Evolutionary conservation across 2,797 vertebrate species (phyloP).

Genomic region (Falco biarmicus): DNA sequence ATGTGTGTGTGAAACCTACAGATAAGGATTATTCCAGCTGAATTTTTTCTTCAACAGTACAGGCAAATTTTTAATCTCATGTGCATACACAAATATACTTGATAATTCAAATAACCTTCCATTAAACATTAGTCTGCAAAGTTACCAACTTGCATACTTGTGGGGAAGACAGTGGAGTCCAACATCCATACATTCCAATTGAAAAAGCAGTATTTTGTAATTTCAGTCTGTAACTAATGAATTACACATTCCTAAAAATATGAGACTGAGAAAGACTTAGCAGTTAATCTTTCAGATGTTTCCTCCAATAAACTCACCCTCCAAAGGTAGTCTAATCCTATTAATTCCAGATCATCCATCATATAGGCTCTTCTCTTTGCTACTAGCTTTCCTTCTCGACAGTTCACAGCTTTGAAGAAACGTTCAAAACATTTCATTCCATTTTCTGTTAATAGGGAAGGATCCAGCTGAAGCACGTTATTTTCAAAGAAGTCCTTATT

Average conservation of each 20-base stretch:
- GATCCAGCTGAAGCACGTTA: conserved; percentile 98
- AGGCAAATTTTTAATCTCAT: not conserved
- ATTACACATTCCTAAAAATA: not conserved
- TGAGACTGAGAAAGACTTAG: not conserved
- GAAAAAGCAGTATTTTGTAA: not conserved
- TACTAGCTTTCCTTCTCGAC: conserved; percentile 98
- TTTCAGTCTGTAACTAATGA: not conserved
- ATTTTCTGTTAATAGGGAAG: conserved; percentile 97
- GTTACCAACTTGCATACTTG: not conserved
- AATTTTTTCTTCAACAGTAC: not conserved
- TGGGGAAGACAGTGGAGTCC: not conserved
- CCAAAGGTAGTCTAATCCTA: conserved; percentile 99
- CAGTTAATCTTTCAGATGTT: not conserved
- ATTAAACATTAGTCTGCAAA: not conserved
- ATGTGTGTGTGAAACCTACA: not conserved
- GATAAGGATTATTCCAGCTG: not conserved
- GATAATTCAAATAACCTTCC: not conserved
- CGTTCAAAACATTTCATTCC: conserved; percentile 99
- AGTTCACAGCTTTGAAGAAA: conserved; percentile 99
- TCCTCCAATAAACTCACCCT: conserved; percentile 85
- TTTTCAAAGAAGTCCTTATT: conserved; percentile 99
- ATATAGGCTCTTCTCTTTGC: conserved; percentile 98
- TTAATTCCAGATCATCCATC: conserved; percentile 99
- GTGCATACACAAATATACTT: not conserved
- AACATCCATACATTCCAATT: not conserved